A percentile compares a stretch with the other conserved stretches of the same genome.
Evolutionary conservation across 2,888 invertebrate genomes (phyloP).

Genomic region (Ecdyonurus torrentis): DNA sequence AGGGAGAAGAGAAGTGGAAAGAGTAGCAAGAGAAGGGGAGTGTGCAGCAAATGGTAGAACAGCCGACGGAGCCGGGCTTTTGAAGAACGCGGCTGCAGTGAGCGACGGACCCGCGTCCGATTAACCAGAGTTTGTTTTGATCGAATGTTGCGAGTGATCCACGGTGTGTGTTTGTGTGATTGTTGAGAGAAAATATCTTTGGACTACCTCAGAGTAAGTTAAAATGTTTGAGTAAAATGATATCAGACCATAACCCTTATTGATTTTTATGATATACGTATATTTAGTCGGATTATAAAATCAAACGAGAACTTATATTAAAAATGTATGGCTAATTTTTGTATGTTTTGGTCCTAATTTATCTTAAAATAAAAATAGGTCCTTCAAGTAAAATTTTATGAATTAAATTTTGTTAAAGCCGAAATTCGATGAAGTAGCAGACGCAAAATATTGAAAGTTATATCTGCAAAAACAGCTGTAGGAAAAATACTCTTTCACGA

Average conservation of each 20-base stretch:
- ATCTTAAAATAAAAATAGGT: neutral
- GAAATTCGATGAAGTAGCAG: neutral
- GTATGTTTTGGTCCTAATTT: neutral
- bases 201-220: neutral
- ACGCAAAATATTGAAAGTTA: neutral
- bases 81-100: neutral
- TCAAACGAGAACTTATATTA: neutral
- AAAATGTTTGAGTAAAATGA: neutral
- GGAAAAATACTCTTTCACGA: neutral
- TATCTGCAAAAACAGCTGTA: neutral
- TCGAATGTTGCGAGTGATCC: neutral
- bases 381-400: neutral
- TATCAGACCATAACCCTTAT: neutral
- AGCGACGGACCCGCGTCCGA: constrained; percentile 1
- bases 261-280: neutral
- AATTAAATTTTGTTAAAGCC: neutral
- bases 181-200: neutral
- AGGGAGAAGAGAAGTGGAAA: neutral
- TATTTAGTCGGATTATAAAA: neutral
- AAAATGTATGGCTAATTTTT: too few species aligned
- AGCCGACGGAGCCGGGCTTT: neutral
- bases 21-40: too few species aligned
- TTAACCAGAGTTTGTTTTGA: neutral
- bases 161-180: neutral
- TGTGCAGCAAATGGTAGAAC: neutral